Base-by-base conservation (phyloP, 2,797 vertebrate genomes). In the Linurgus olivaceus region DNA sequence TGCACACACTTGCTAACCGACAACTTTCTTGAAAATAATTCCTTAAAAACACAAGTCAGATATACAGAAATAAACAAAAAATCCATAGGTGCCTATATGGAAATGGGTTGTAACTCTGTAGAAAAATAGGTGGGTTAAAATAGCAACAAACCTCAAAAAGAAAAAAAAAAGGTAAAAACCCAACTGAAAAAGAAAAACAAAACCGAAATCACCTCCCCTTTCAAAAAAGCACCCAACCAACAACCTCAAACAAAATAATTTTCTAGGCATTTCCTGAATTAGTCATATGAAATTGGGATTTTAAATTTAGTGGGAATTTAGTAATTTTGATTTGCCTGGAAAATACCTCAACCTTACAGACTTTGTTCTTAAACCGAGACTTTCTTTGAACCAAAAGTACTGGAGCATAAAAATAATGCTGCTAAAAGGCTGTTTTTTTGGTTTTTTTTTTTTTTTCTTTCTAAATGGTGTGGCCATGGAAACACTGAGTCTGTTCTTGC, bases 81-180 rank as follows among this genome's bases (percentile, higher is more conserved):
- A 79, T 9, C 1, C 2, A 4, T 38, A 40, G 7, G 38, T 90
- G 66, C 35, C 73, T 67, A 4, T 33, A 3, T 88, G 57, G 45
- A 86, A 95, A 94, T 90, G 40, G 18, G 14, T 84, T 73, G 17
- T 52, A 42, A 80, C 23, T 89, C 61, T 40, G 23, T 77, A 40
- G 66, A 92, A 73, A 84, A 84, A 61, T 17, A 93, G 37, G 24
- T 80, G 71, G 45, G 35, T 50, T 74, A 38, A 51, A 73, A 66
- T 59, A 81, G 12, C 24, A 85, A 37, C 5, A 33, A n/a, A 7
- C 4, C 1, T 78, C 25, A 57, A 52, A 58, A 45, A 26, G 9
- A 50, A 33, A 73, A 37, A 62, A 35, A 4, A 31, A 10, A 17
- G 4, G 2, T 3, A 11, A 50, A 50, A 61, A 20, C 11, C 6